Conservation (phyloP, 2,888 invertebrate species). For the Cephus spinipes region DNA sequence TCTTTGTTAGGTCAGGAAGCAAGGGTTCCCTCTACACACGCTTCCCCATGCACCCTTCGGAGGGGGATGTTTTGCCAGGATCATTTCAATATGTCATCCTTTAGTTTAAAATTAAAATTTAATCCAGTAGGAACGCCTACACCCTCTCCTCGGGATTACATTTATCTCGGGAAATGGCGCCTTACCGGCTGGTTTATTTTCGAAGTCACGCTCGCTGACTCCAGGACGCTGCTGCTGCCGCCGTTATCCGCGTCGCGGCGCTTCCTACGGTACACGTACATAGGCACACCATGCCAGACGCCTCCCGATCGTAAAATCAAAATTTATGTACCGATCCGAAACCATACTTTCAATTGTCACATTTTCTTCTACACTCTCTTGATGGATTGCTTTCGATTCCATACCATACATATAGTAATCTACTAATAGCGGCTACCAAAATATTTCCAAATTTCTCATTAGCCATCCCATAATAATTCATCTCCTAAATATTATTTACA, state of each 20-base stretch:
- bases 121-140: constrained; percentile 49
- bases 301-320: constrained; percentile 30
- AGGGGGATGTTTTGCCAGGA: constrained; percentile 48
- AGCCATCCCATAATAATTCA: background rate
- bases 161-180: constrained; percentile 52
- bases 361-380: background rate
- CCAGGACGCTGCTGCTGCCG: constrained; percentile 24
- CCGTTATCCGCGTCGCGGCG: constrained; percentile 7
- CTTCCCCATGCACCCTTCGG: constrained; percentile 16
- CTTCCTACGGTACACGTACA: background rate
- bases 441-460: background rate
- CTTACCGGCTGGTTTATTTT: constrained; percentile 39
- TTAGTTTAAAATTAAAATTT: constrained; percentile 66
- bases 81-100: constrained; percentile 62
- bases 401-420: background rate
- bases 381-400: background rate
- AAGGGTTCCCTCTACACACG: background rate
- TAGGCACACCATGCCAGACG: constrained; percentile 20
- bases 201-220: constrained; percentile 29
- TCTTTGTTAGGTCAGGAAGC: background rate
- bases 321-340: constrained; percentile 38
- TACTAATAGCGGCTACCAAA: background rate
- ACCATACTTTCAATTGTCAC: constrained; percentile 38
- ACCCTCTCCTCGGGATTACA: constrained; percentile 46
- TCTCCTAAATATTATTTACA: background rate